phyloP scores from a whole-genome alignment of 2,888 invertebrate species.

The Euclidia mi region DNA sequence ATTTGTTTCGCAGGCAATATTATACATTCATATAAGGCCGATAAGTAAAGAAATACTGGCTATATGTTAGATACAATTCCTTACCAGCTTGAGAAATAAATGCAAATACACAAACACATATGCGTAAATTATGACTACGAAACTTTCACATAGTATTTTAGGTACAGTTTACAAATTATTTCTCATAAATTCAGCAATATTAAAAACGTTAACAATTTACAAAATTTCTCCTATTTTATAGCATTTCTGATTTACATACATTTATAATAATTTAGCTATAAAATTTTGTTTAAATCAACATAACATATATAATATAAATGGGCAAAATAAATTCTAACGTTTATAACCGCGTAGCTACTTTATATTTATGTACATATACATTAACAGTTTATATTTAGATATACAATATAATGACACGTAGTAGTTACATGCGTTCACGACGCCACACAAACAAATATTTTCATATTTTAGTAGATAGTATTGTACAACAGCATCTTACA shows the following conservation, averaged over 20 bases:
- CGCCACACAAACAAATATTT: constrained; percentile 23
- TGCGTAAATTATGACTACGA: constrained; percentile 60
- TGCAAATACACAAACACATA: constrained; percentile 46
- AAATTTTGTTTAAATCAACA: constrained; percentile 34
- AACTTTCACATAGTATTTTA: constrained; percentile 62
- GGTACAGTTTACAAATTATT: constrained; percentile 75
- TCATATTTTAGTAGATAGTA: constrained; percentile 28
- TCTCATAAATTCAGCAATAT: constrained; percentile 83
- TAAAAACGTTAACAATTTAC: constrained; percentile 86
- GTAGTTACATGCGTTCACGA: constrained; percentile 37
- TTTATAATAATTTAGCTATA: constrained; percentile 49
- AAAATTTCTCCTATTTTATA: constrained; percentile 72
- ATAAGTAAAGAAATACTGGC: constrained; percentile 71
- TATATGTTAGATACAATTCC: constrained; percentile 61
- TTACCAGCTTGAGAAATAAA: constrained; percentile 52
- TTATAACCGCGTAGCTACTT: constrained; percentile 56
- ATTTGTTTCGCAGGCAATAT: constrained; percentile 83
- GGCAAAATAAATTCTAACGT: constrained; percentile 55
- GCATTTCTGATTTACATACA: constrained; percentile 69
- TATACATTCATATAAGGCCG: constrained; percentile 82
- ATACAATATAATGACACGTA: constrained; percentile 51
- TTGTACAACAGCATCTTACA: constrained; percentile 38
- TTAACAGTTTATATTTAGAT: constrained; percentile 52
- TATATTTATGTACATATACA: constrained; percentile 54
- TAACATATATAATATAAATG: constrained; percentile 30